phyloP scores from a whole-genome alignment of 2,113 vertebrate species.

The Apeltes quadracus region DNA sequence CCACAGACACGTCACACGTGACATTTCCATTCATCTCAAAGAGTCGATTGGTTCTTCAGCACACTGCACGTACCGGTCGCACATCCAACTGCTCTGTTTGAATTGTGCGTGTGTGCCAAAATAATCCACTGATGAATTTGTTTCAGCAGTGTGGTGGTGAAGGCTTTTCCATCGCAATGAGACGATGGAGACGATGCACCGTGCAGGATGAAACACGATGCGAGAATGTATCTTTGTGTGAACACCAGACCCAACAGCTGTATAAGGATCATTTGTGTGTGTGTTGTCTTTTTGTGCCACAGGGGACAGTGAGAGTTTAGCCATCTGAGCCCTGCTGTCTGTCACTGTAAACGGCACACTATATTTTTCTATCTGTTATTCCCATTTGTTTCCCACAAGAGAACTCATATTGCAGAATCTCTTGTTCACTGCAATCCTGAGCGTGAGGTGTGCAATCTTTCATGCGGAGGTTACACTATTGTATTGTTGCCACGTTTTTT shows the following conservation, averaged over 20 bases:
- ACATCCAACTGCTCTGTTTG: constrained; percentile 19
- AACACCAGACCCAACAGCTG: constrained; percentile 6
- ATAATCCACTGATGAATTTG: constrained; percentile 55
- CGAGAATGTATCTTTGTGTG: constrained; percentile 3
- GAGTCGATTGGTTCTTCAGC: constrained; percentile 36
- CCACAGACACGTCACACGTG: constrained; percentile 1
- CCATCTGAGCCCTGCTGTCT: constrained; percentile 66
- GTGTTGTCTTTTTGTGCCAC: constrained; percentile 34
- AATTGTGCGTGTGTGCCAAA: constrained; percentile 13
- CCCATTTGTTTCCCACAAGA: constrained; percentile 26
- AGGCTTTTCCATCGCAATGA: constrained; percentile 23
- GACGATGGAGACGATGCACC: constrained; percentile 22
- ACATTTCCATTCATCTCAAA: constrained; percentile 17
- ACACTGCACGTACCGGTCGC: constrained; percentile 15
- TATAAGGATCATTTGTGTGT: constrained; percentile 22
- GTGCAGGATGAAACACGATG: background rate
- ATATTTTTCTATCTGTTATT: constrained; percentile 39
- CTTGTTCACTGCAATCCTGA: constrained; percentile 18
- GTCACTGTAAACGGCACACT: constrained; percentile 34
- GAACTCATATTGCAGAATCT: constrained; percentile 22
- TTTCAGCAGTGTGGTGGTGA: constrained; percentile 41
- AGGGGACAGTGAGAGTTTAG: constrained; percentile 45
- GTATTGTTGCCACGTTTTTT: background rate
- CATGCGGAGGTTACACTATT: background rate
- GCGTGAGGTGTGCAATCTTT: constrained; percentile 25